phyloP scores from a whole-genome alignment of 2,888 invertebrate species.

The Scrobipalpa atriplicella region DNA sequence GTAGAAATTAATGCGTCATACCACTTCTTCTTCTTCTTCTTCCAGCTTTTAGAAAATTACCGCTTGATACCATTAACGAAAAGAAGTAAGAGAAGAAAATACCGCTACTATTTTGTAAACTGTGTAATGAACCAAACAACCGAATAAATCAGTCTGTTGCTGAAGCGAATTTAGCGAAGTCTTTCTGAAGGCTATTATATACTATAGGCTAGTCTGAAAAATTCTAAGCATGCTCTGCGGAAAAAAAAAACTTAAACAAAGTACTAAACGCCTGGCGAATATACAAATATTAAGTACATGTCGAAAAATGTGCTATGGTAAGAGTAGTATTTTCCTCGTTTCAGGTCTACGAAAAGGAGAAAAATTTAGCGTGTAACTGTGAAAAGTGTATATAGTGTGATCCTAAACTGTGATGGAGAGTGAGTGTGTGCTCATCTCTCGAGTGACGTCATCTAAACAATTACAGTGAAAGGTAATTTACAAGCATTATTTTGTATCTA shows the following conservation, averaged over 20 bases:
- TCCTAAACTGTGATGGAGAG: slow-evolving; percentile 59
- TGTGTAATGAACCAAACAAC: neutral
- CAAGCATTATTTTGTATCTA: neutral
- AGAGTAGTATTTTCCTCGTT: slow-evolving; percentile 61
- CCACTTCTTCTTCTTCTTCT: no score
- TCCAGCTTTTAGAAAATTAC: no score
- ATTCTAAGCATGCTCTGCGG: neutral
- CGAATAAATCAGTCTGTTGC: slow-evolving; percentile 15
- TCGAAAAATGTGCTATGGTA: slow-evolving; percentile 37
- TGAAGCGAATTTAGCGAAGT: slow-evolving; percentile 39
- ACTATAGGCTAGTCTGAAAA: no score
- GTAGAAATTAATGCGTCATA: neutral
- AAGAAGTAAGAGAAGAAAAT: no score
- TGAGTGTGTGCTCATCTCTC: slow-evolving; percentile 48
- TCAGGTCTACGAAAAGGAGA: slow-evolving; percentile 44
- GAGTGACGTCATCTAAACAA: slow-evolving; percentile 52
- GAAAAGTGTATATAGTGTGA: slow-evolving; percentile 39
- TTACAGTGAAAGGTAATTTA: slow-evolving; percentile 61
- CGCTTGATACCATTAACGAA: no score
- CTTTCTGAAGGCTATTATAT: neutral
- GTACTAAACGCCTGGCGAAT: slow-evolving; percentile 41
- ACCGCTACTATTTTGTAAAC: no score
- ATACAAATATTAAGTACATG: slow-evolving; percentile 22
- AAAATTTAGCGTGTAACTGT: slow-evolving; percentile 42
- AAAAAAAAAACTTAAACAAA: slow-evolving; percentile 14